Evolutionary conservation across 2,797 vertebrate genomes (phyloP), one percentile per base, ranked within the genome.

Genomic region (Myotis pilosus): DNA sequence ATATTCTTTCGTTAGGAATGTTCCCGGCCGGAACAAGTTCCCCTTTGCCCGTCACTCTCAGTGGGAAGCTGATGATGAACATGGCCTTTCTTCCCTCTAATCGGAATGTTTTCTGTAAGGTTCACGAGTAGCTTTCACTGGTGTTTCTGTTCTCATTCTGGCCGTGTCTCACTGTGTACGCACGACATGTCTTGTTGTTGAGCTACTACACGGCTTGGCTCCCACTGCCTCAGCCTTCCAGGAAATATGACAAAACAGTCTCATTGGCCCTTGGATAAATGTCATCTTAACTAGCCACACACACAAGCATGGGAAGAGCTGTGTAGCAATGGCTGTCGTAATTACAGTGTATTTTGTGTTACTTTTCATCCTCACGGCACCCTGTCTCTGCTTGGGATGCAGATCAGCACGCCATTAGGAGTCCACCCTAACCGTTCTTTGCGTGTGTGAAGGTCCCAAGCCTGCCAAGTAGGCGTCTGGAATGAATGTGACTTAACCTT

Each of bases 401-500:
- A 96, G 92, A 95, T 96, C 97, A 92, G 55, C 72, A 92, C 47
- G 68, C 13, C 83, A 89, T 96, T 96, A 92, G 72, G 93, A 95
- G 69, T 89, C 20, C 75, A 86, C 41, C 86, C 51, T 36, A 79
- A 89, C 96, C 93, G 85, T 92, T 75, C 25, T 91, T 92, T 94
- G 57, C 90, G n/a, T 44, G 97, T 96, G 87, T 97, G 96, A 97
- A 96, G 84, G 96, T 96, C 92, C 89, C n/a, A 36, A 25, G 49
- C 95, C 81, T 95, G 75, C 96, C 71, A 97, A 4, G 81, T 28
- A 62, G n/a, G 20, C 94, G 90, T 47, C 55, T 75, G 96, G 68
- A 89, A 95, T 96, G 80, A 71, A 95, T 94, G 79, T 97, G 62
- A 96, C 85, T 92, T 97, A 91, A 90, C 47, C 30, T 96, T 95